A percentile compares a stretch with the other conserved stretches of the same genome.
Conservation (phyloP, 2,797 vertebrate species). For the Aulostomus chinensis region DNA sequence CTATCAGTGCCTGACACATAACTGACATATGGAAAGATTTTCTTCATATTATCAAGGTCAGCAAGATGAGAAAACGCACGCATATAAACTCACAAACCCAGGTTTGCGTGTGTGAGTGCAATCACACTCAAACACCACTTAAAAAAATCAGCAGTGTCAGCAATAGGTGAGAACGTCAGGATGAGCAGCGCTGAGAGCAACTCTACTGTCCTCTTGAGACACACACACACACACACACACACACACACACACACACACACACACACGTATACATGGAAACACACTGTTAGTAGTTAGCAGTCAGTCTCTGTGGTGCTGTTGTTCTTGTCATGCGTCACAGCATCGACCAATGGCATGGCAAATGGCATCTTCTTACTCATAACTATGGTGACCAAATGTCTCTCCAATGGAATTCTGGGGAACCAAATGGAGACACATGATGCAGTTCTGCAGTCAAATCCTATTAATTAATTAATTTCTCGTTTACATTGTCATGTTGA, state of each 20-base stretch:
- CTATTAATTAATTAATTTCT: no score
- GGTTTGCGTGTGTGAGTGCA: background rate
- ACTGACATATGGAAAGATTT: constrained; percentile 4
- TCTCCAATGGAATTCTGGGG: no score
- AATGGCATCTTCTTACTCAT: no score
- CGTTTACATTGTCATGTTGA: no score
- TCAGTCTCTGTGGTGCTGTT: constrained; percentile 19
- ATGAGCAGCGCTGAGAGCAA: constrained; percentile 17
- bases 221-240: constrained; percentile 12
- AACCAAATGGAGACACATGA: no score
- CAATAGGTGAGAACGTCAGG: constrained; percentile 27
- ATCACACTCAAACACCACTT: constrained; percentile 12
- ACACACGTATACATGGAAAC: constrained; percentile 10
- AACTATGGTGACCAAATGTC: no score
- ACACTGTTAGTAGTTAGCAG: no score
- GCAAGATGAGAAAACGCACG: constrained; percentile 8
- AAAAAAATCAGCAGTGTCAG: constrained; percentile 47
- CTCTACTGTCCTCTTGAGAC: background rate
- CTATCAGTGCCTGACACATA: background rate
- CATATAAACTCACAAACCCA: background rate
- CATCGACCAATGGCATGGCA: no score
- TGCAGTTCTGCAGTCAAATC: no score
- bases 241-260: background rate
- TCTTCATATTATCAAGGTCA: constrained; percentile 40
- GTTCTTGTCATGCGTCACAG: constrained; percentile 35